Evolutionary conservation across 37 sponge, comb jelly and placozoan species (phyloP), one percentile per base, ranked within the genome.

Genomic region (Cliona cf. orientalis): DNA sequence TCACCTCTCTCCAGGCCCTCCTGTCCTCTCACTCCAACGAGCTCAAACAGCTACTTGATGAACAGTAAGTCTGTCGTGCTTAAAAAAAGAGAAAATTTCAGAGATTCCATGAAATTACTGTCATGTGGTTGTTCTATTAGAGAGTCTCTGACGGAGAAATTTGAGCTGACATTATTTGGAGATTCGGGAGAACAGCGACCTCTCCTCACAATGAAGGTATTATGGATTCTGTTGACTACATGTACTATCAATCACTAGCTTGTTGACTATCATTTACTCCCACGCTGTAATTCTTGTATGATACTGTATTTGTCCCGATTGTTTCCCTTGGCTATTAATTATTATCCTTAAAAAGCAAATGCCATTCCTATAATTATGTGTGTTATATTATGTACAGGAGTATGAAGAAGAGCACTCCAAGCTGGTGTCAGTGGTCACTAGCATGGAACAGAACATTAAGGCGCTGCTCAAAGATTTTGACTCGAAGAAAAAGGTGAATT

Each of bases 381-480:
- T 29, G 41, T 37, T 11, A 6, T 12, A 35, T 68, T 37, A 23
- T 68, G 3, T 6, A 19, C 28, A 80, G 55, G 86, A 70, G 53
- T 85, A 71, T 44, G 46, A 56, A 19, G 72, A 77, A 32, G 71
- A 70, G 39, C 44, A 49, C 29, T 42, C 72, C n/a, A 75, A 75
- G 40, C 75, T 87, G 5, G 19, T n/a, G 23, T 40, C 60, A 21
- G 31, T 80, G 22, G 36, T 87, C 36, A 62, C 32, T 2, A 64
- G 77, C 1, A 17, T 87, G 68, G 88, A 87, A 49, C 70, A 64
- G 28, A 87, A 66, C 46, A 81, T 87, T 35, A 87, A 87, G 75
- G 17, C 42, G 2, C 45, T 87, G 0, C 62, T 87, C 25, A 69
- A 80, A 28, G 76, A 80, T 17, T 75, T 70, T 58, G 76, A 75